phyloP scores from a whole-genome alignment of 2,797 vertebrate genomes.

The Microhierax caerulescens region DNA sequence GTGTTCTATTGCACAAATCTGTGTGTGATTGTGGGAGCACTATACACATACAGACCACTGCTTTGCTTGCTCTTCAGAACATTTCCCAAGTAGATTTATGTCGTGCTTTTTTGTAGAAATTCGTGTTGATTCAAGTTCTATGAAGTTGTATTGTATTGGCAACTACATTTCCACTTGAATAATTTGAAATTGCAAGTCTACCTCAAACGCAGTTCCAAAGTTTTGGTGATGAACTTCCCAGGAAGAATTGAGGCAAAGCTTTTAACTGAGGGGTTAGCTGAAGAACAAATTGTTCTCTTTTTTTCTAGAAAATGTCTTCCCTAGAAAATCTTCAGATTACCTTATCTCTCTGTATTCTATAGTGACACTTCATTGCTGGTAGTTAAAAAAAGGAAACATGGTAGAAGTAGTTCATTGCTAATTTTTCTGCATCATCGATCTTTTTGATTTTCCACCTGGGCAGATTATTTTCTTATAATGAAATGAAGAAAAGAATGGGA shows the following conservation, averaged over 20 bases:
- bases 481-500: neutral
- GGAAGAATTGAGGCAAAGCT: neutral
- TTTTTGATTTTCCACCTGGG: neutral
- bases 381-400: accelerated
- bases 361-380: neutral
- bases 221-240: neutral
- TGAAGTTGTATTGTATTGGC: neutral
- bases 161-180: neutral
- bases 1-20: neutral
- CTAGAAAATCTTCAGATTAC: neutral
- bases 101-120: neutral
- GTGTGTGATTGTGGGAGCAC: neutral
- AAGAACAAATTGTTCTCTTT: neutral
- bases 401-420: neutral
- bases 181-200: neutral
- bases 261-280: neutral
- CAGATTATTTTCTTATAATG: neutral
- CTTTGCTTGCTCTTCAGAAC: neutral
- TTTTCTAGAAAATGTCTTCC: neutral
- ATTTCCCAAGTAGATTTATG: neutral
- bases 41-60: neutral
- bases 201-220: neutral
- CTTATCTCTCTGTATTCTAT: neutral
- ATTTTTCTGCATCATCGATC: neutral
- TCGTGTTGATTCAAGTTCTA: neutral